phyloP scores from a whole-genome alignment of 2,888 invertebrate species.

The Trachelus tabidus region DNA sequence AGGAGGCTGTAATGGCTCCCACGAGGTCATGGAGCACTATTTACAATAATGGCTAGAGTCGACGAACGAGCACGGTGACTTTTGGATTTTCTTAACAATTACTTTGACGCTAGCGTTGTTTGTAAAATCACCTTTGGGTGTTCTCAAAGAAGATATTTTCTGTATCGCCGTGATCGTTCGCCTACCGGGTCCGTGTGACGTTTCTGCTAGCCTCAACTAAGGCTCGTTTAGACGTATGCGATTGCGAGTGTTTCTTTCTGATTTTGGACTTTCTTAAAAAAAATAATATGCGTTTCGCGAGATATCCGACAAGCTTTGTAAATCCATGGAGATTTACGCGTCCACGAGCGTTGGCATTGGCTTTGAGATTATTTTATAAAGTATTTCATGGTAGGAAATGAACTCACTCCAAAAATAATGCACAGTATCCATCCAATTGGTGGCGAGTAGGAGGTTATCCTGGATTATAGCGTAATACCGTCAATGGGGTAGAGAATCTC shows the following conservation, averaged over 20 bases:
- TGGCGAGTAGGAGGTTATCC: conserved; percentile 37
- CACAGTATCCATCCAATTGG: conserved; percentile 65
- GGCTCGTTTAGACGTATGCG: neutral
- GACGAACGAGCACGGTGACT: neutral
- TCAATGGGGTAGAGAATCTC: conserved; percentile 9
- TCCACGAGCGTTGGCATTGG: neutral
- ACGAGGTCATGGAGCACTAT: neutral
- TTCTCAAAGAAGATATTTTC: neutral
- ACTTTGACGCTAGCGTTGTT: too few species aligned
- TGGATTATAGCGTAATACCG: conserved; percentile 27
- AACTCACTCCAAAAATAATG: conserved; percentile 66
- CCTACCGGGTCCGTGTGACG: neutral
- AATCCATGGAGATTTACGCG: neutral
- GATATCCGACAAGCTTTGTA: neutral
- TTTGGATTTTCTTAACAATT: neutral
- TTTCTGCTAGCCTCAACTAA: neutral
- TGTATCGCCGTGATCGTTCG: neutral
- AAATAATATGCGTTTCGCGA: neutral
- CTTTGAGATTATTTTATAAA: neutral
- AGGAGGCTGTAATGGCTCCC: neutral
- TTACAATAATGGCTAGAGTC: neutral
- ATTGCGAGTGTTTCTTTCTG: neutral
- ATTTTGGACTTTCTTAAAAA: neutral
- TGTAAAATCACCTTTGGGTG: neutral
- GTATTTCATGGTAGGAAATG: conserved; percentile 13